A percentile compares a stretch with the other conserved stretches of the same genome.
Conservation (phyloP, 2,797 vertebrate genomes). For the Rhyacichthys aspro region DNA sequence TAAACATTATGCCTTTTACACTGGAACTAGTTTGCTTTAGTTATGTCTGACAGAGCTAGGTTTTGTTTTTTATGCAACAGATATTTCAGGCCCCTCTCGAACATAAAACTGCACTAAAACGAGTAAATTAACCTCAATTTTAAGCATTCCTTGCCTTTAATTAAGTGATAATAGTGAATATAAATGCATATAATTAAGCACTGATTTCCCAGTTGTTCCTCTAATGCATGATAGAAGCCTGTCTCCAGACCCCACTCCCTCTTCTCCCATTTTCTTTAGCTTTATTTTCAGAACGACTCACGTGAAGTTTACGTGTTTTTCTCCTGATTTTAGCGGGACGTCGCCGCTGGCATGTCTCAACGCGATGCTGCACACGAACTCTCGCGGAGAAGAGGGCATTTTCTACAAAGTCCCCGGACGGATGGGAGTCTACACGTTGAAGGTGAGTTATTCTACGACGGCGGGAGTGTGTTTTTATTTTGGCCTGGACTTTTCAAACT, state of each 20-base stretch:
- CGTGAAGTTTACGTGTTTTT: constrained; percentile 56
- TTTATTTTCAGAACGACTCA: constrained; percentile 33
- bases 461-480: too few species aligned
- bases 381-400: constrained; percentile 95
- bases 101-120: constrained; percentile 5
- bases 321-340: constrained; percentile 83
- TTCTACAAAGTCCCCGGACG: constrained; percentile 98
- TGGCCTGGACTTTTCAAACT: too few species aligned
- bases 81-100: too few species aligned
- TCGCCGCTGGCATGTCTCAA: constrained; percentile 98
- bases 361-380: constrained; percentile 98
- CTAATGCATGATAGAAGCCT: constrained; percentile 48
- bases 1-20: too few species aligned
- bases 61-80: too few species aligned
- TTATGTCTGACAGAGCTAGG: constrained; percentile 31
- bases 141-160: constrained; percentile 39
- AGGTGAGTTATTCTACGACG: constrained; percentile 78
- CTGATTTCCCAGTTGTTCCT: constrained; percentile 32
- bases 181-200: constrained; percentile 19
- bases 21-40: constrained; percentile 9
- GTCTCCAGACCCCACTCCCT: constrained; percentile 43
- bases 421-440: constrained; percentile 98
- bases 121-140: constrained; percentile 21
- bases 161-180: neutral
- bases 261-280: constrained; percentile 24